A percentile compares a stretch with the other conserved stretches of the same genome.
Conservation (phyloP, 2,113 vertebrate genomes). For the Nestor notabilis region DNA sequence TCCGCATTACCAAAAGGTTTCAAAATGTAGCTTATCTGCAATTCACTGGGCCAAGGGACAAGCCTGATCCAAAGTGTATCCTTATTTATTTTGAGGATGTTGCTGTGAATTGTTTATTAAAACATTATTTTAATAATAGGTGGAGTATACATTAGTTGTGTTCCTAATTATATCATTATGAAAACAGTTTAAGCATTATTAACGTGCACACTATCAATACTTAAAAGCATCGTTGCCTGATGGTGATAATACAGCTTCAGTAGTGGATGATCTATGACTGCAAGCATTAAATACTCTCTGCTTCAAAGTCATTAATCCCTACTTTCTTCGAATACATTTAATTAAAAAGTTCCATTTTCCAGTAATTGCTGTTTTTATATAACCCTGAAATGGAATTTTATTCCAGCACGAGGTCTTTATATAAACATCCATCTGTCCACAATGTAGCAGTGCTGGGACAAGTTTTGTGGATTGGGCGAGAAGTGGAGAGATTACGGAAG, state of each 20-base stretch:
- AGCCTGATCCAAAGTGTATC: neutral
- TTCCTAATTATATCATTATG: conserved; percentile 56
- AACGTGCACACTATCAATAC: conserved; percentile 22
- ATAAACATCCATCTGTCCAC: conserved; percentile 63
- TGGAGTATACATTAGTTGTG: neutral
- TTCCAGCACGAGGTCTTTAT: conserved; percentile 48
- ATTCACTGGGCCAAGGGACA: neutral
- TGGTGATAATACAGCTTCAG: conserved; percentile 22
- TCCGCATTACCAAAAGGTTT: neutral
- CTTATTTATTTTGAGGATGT: neutral
- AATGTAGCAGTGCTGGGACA: neutral
- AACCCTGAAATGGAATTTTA: conserved; percentile 43
- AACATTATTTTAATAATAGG: neutral
- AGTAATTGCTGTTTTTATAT: conserved; percentile 59
- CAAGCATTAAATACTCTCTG: conserved; percentile 55
- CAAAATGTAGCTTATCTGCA: neutral
- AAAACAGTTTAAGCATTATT: conserved; percentile 54
- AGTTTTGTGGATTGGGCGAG: conserved; percentile 8
- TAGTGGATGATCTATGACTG: conserved; percentile 41
- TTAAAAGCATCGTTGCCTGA: conserved; percentile 26
- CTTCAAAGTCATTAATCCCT: conserved; percentile 68
- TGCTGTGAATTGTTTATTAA: neutral
- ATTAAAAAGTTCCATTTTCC: conserved; percentile 72
- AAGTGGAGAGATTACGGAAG: neutral
- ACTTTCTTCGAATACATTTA: conserved; percentile 64